Evolutionary conservation across 2,797 vertebrate species (phyloP), one percentile per base, ranked within the genome.

Genomic region (Columba guinea): DNA sequence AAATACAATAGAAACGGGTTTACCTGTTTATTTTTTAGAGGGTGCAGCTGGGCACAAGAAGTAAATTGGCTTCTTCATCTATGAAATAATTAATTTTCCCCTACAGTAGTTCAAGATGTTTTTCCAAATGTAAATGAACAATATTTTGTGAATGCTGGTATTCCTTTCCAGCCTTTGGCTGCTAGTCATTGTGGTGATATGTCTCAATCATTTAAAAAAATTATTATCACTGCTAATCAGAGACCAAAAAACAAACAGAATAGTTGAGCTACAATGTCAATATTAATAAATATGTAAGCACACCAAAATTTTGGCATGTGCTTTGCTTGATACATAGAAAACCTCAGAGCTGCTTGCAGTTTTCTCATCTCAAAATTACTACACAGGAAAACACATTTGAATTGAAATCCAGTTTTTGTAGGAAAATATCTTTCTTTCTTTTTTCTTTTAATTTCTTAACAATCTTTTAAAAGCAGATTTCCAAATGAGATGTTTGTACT

Each of bases 301-400:
- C 6, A 28, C 5, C 1, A 26, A 28, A 52, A 46, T 49, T 49
- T 60, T 71, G 13, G 4, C 5, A 49, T 20, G 4, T 68, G 3
- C 16, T 82, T 80, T 71, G 2, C 5, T 35, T 84, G 32, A 23
- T 89, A 27, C 13, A 22, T 27, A 27, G 35, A 67, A 84, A 39
- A 64, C 24, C 7, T 56, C 6, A 46, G 19, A 85, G 26, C 3
- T 68, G 3, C 16, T 28, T 87, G 10, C 26, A 56, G 7, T 67
- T 85, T 87, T 74, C 19, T 85, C 9, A 35, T 53, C 13, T 70
- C 64, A 64, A 53, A 59, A 49, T 35, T 63, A 11, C 14, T 15
- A 3, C 9, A 12, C 13, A 39, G 8, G 20, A 64, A 74, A 48
- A 24, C 4, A 37, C 0, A 0, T 27, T 60, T 46, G 55, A 55